Evolutionary conservation across 2,113 vertebrate species (phyloP).

Genomic region (Craseonycteris thonglongyai): DNA sequence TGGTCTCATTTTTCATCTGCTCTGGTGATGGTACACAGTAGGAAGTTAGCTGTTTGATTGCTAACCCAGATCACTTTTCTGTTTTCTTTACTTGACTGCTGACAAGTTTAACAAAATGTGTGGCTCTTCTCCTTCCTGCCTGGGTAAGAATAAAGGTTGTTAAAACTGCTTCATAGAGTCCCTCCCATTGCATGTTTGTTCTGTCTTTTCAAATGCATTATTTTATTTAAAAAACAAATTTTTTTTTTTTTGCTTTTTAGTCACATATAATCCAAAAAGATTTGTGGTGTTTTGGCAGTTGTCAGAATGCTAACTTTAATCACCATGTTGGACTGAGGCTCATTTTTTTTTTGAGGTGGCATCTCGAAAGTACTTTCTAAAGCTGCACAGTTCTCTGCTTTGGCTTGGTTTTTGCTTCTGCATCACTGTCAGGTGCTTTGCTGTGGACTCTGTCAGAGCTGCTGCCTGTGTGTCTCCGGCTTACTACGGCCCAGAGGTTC

Average conservation of each 20-base stretch:
- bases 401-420: slow-evolving; percentile 64
- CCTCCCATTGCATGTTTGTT: slow-evolving; percentile 73
- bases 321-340: neutral
- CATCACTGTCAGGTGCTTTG: slow-evolving; percentile 36
- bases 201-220: slow-evolving; percentile 41
- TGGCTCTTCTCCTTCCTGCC: slow-evolving; percentile 93
- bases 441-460: slow-evolving; percentile 42
- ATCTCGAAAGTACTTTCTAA: slow-evolving; percentile 32
- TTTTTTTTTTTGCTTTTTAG: neutral
- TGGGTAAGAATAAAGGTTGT: slow-evolving; percentile 88
- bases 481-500: slow-evolving; percentile 38
- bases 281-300: slow-evolving; percentile 44
- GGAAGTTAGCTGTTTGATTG: slow-evolving; percentile 80
- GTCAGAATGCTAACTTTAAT: slow-evolving; percentile 39
- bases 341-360: neutral
- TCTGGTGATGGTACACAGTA: slow-evolving; percentile 82
- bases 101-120: slow-evolving; percentile 93
- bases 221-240: slow-evolving; percentile 14
- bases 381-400: slow-evolving; percentile 38
- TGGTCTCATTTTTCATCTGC: slow-evolving; percentile 75
- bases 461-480: slow-evolving; percentile 62
- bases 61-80: slow-evolving; percentile 92
- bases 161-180: slow-evolving; percentile 53
- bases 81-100: slow-evolving; percentile 90
- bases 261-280: slow-evolving; percentile 1